phyloP scores from a whole-genome alignment of 2,888 invertebrate genomes.

The Lymantria dispar region DNA sequence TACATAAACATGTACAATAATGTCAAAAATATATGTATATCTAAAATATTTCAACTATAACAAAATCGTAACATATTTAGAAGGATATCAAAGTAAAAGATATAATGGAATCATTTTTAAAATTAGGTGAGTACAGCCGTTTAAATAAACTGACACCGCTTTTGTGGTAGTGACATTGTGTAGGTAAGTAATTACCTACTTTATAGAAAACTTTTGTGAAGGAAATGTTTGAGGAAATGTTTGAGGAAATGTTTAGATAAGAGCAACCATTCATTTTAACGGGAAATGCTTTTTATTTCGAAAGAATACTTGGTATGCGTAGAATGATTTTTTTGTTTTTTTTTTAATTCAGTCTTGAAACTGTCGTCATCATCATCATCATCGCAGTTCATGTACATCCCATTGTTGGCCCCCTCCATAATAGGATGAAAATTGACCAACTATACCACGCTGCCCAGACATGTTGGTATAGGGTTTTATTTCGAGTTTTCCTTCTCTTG shows the following conservation, averaged over 20 bases:
- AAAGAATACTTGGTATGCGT: constrained; percentile 17
- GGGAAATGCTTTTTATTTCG: constrained; percentile 48
- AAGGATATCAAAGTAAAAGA: constrained; percentile 16
- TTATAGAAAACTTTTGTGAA: constrained; percentile 37
- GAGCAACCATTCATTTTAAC: constrained; percentile 54
- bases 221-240: constrained; percentile 32
- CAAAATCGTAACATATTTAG: constrained; percentile 20
- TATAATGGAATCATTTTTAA: constrained; percentile 24
- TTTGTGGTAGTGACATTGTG: constrained; percentile 34
- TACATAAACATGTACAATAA: too few relatives aligned
- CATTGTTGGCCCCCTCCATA: too few relatives aligned
- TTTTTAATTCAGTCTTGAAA: too few relatives aligned
- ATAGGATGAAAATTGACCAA: too few relatives aligned
- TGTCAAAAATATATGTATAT: too few relatives aligned
- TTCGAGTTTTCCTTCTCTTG: too few relatives aligned
- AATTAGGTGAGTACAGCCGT: constrained; percentile 25
- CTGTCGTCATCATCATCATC: too few relatives aligned
- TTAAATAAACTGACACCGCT: constrained; percentile 27
- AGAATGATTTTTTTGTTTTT: too few relatives aligned
- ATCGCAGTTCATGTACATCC: too few relatives aligned
- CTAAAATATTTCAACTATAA: not conserved
- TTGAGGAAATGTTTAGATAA: constrained; percentile 44
- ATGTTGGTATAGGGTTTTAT: too few relatives aligned
- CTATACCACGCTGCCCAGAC: too few relatives aligned
- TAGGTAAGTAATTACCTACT: constrained; percentile 42